Evolutionary conservation across 2,113 vertebrate genomes (phyloP).

Genomic region (Laticauda colubrina): DNA sequence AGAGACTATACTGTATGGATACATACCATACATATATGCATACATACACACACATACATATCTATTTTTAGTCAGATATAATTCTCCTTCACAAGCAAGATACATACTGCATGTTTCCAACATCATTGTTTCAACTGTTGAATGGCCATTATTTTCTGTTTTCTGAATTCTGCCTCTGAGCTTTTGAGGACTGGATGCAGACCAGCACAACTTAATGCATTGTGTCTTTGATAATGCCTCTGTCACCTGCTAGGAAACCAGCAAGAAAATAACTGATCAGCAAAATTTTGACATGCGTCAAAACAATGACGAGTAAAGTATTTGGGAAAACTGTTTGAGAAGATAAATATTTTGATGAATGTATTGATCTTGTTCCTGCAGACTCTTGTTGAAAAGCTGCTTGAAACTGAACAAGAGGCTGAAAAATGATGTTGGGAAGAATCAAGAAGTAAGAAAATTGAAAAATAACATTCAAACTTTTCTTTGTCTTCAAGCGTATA

Average conservation of each 20-base stretch:
- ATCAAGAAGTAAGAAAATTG: constrained; percentile 4
- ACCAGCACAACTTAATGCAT: background rate
- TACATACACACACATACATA: background rate
- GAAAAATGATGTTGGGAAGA: constrained; percentile 5
- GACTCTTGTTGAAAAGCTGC: background rate
- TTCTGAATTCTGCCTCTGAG: background rate
- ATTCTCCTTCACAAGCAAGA: background rate
- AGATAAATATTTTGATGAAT: constrained; percentile 33
- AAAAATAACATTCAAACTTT: background rate
- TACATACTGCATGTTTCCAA: background rate
- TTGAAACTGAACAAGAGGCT: background rate
- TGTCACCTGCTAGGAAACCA: constrained; percentile 9
- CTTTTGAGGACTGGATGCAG: background rate
- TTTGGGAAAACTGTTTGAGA: background rate
- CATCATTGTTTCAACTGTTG: background rate
- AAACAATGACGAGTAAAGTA: constrained; percentile 9
- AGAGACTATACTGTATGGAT: background rate
- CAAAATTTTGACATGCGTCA: constrained; percentile 28
- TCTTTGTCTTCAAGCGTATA: background rate
- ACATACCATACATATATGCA: background rate
- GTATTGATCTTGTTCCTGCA: background rate
- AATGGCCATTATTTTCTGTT: background rate
- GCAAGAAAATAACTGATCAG: constrained; percentile 28
- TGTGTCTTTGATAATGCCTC: background rate
- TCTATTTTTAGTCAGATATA: background rate